phyloP scores from a whole-genome alignment of 2,888 invertebrate species.

The Diarsia mendica region DNA sequence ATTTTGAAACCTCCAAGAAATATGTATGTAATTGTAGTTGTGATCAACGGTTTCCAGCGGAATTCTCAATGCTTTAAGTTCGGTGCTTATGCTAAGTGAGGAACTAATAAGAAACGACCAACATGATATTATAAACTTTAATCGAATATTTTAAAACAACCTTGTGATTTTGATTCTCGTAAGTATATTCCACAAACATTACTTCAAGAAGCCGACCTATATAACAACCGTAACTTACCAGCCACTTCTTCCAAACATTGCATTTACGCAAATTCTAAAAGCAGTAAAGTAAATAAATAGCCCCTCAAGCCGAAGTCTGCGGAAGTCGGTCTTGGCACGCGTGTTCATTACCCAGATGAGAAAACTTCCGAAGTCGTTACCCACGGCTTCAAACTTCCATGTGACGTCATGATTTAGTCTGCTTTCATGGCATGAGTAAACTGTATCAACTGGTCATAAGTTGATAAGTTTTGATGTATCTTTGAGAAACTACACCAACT shows the following conservation, averaged over 20 bases:
- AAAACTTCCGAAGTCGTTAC: constrained; percentile 55
- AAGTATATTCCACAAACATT: neutral
- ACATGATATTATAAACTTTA: too few species aligned
- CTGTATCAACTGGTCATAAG: constrained; percentile 36
- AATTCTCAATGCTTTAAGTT: neutral
- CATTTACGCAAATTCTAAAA: constrained; percentile 27
- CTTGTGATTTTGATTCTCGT: neutral
- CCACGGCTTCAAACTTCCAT: constrained; percentile 34
- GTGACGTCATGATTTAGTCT: constrained; percentile 56
- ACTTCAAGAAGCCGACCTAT: neutral
- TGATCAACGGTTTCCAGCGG: neutral
- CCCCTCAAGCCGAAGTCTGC: constrained; percentile 2
- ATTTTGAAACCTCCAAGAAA: neutral
- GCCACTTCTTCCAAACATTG: neutral
- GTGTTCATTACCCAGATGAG: constrained; percentile 60
- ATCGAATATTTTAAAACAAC: neutral
- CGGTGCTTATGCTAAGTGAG: neutral
- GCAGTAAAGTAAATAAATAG: constrained; percentile 23
- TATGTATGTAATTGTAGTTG: neutral
- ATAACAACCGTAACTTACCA: constrained; percentile 1
- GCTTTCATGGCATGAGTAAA: constrained; percentile 39
- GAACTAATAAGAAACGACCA: neutral
- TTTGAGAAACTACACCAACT: constrained; percentile 38
- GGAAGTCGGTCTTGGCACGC: constrained; percentile 28
- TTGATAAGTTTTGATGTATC: constrained; percentile 40